A percentile compares a stretch with the other conserved stretches of the same genome.
phyloP scores from a whole-genome alignment of 2,888 invertebrate genomes.

The Diarsia dahlii region DNA sequence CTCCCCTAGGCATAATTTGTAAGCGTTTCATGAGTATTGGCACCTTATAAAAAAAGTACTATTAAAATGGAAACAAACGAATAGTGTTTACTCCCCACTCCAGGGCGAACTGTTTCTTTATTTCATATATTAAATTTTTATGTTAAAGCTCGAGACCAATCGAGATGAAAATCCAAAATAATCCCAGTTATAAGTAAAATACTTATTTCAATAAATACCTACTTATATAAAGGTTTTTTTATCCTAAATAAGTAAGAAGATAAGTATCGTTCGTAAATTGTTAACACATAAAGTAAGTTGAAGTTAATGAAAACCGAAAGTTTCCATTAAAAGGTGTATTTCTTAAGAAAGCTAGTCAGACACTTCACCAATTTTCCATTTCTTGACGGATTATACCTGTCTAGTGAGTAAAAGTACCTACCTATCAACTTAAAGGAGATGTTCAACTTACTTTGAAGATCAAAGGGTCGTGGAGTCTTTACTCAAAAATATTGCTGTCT shows the following conservation, averaged over 20 bases:
- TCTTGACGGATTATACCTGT: conserved; percentile 43
- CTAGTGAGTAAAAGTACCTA: conserved; percentile 42
- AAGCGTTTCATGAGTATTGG: not conserved
- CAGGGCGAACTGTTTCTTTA: not conserved
- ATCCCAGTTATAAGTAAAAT: not conserved
- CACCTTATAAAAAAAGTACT: not conserved
- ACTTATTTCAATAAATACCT: not conserved
- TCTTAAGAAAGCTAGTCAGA: conserved; percentile 20
- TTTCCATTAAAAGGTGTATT: conserved; percentile 24
- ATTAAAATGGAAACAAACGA: not conserved
- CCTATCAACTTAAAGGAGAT: conserved; percentile 45
- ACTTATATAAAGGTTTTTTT: not conserved
- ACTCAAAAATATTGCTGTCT: conserved; percentile 50
- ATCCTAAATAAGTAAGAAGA: not conserved
- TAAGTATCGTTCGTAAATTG: not conserved
- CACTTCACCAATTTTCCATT: conserved; percentile 42
- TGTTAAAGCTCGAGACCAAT: not conserved
- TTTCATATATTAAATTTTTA: too few species aligned
- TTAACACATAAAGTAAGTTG: conserved; percentile 4
- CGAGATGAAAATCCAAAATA: not conserved
- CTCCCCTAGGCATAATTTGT: not conserved
- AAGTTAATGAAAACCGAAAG: conserved; percentile 26
- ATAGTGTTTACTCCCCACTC: conserved; percentile 1
- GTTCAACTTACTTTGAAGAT: conserved; percentile 54
- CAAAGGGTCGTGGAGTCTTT: conserved; percentile 50